Evolutionary conservation across 2,113 vertebrate species (phyloP), one percentile per base, ranked within the genome.

Genomic region (Pyxicephalus adspersus): DNA sequence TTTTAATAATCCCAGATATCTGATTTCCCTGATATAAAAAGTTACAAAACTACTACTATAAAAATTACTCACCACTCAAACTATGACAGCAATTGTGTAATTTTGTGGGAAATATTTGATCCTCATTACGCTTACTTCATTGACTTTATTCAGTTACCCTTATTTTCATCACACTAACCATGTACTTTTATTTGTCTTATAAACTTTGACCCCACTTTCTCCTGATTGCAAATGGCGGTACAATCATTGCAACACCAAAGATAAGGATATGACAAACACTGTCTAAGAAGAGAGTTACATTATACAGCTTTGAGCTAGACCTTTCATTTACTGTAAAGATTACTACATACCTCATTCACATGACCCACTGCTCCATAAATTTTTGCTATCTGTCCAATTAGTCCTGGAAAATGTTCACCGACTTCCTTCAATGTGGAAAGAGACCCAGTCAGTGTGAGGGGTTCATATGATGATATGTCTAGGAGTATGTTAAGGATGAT

Each of bases 291-390:
- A 13, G 15, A 45, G 1, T 45, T 45, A 45, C 38, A 45, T 15
- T 45, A 45, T 45, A 45, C 38, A 45, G 38, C 15, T 11, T n/a
- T 52, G 25, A 7, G 13, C 22, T 20, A 51, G 0, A 52, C 2
- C 9, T 25, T 26, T 54, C 7, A 52, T 45, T 29, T 28, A 76
- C 23, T 28, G 11, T 3, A 18, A 23, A 22, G 61, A 38, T 15
- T 45, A 31, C 52, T 64, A 84, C 89, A 86, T 87, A 95, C 97
- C 95, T 98, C 95, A 87, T 93, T 91, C 8, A 93, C 86, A 4
- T 87, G 94, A 26, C 95, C 97, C 38, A 98, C 94, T n/a, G 94
- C 93, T 45, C 96, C 92, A 7, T 96, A 96, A 89, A 96, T 95
- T 87, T 95, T 96, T 3, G 94, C 94, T 18, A 92, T 90, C 73